These are phyloP conservation scores for Gobiocypris rarus DNA, from an alignment of 2,113 vertebrate genomes.

Conservation along the genomic window DNA sequence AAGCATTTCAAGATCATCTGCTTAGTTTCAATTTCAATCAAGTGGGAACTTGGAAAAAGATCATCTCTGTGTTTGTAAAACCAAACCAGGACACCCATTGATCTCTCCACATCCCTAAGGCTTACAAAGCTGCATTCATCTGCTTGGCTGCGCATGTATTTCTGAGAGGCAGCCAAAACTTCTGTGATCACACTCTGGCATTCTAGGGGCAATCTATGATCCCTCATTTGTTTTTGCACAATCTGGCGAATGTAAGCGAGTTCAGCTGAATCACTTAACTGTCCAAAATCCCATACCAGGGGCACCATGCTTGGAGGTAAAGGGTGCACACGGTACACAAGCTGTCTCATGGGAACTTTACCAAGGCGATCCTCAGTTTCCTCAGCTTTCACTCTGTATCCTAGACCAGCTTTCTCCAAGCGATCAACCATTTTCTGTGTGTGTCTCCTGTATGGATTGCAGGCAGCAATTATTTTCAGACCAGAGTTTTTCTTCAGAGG, in stretches of 20 bases:
- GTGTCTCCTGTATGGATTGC: constrained; percentile 82
- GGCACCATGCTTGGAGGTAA: constrained; percentile 80
- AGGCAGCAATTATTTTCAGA: constrained; percentile 80
- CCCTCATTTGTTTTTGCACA: constrained; percentile 67
- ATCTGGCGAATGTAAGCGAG: constrained; percentile 77
- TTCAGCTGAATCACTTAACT: constrained; percentile 77
- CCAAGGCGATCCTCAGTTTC: constrained; percentile 79
- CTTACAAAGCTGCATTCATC: constrained; percentile 82
- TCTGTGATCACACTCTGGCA: constrained; percentile 65
- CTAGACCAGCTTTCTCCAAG: constrained; percentile 78
- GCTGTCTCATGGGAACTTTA: constrained; percentile 77
- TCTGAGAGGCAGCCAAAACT: constrained; percentile 76
- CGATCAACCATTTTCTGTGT: constrained; percentile 72
- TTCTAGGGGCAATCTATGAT: constrained; percentile 53
- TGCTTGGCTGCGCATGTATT: constrained; percentile 69
- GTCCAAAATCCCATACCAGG: constrained; percentile 83
- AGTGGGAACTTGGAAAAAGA: constrained; percentile 53
- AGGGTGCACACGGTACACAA: constrained; percentile 80
- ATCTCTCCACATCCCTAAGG: constrained; percentile 80
- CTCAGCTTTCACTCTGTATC: constrained; percentile 76
- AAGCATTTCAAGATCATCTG: constrained; percentile 68
- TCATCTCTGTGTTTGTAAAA: constrained; percentile 70
- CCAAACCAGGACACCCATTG: constrained; percentile 76
- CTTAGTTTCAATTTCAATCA: not conserved
- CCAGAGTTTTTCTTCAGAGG: constrained; percentile 65